phyloP scores from a whole-genome alignment of 2,888 invertebrate species.

The Ectemnius lituratus region DNA sequence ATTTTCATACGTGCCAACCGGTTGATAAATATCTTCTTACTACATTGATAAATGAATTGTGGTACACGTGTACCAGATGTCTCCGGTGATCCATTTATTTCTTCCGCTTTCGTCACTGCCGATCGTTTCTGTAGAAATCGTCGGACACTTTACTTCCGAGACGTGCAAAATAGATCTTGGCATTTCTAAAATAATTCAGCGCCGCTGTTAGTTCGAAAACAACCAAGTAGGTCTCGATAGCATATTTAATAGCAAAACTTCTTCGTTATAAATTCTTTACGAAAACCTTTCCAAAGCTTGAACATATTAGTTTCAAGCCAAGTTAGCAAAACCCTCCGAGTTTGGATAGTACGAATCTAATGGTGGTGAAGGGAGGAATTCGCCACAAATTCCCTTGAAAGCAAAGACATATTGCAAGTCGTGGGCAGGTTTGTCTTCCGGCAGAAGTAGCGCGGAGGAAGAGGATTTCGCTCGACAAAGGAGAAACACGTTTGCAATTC shows the following conservation, averaged over 20 bases:
- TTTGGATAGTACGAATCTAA: background rate
- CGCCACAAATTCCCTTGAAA: slow-evolving; percentile 2
- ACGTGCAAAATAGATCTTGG: too few relatives aligned
- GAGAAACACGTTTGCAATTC: slow-evolving; percentile 10
- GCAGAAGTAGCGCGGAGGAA: background rate
- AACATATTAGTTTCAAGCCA: too few relatives aligned
- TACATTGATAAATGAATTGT: slow-evolving; percentile 18
- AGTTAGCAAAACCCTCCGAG: too few relatives aligned
- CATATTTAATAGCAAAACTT: too few relatives aligned
- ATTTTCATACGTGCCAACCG: background rate
- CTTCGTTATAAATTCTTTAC: too few relatives aligned
- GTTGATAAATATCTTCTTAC: slow-evolving; percentile 11
- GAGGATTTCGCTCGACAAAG: slow-evolving; percentile 11
- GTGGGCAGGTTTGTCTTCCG: background rate
- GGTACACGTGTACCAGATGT: slow-evolving; percentile 7
- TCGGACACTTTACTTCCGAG: too few relatives aligned
- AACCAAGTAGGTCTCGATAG: too few relatives aligned
- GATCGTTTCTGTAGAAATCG: too few relatives aligned
- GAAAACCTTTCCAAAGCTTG: too few relatives aligned
- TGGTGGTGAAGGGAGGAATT: background rate
- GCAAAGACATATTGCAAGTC: background rate
- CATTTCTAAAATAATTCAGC: too few relatives aligned
- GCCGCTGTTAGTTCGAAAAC: too few relatives aligned
- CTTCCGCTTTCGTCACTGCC: background rate
- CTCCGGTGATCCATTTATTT: background rate